These are phyloP conservation scores for Bergia puertoricense DNA, from an alignment of 92 coral and sea anemone species.

Conservation along the genomic window DNA sequence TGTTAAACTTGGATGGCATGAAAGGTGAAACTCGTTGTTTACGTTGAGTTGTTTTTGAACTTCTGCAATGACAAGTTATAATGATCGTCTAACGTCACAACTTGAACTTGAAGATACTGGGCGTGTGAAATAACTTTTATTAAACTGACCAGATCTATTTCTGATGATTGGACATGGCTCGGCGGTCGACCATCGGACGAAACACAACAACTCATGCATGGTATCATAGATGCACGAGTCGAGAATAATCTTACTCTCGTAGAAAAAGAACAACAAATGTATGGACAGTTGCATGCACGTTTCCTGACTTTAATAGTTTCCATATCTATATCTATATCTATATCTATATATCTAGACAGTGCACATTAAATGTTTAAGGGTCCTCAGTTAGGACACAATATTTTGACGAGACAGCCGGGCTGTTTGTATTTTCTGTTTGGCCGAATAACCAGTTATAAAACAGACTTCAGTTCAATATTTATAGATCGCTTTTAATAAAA, in stretches of 20 bases:
- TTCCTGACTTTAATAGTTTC: too few relatives aligned
- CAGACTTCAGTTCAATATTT: conserved; percentile 9
- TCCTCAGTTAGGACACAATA: neutral
- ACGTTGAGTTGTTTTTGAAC: neutral
- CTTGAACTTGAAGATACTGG: neutral
- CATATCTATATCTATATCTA: too few relatives aligned
- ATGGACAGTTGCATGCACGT: neutral
- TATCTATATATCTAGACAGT: neutral
- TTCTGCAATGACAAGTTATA: conserved; percentile 3
- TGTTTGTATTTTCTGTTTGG: neutral
- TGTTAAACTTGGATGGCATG: neutral
- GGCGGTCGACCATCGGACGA: too few relatives aligned
- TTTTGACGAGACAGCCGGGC: neutral
- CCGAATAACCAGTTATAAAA: neutral
- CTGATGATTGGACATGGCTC: neutral
- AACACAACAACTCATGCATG: too few relatives aligned
- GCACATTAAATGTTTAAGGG: neutral
- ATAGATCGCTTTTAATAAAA: neutral
- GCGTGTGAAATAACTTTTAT: neutral
- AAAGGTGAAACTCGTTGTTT: neutral
- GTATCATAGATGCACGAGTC: too few relatives aligned
- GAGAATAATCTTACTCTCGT: too few relatives aligned
- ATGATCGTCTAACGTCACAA: neutral
- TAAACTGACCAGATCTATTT: neutral
- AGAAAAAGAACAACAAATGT: too few relatives aligned